These are phyloP conservation scores for Enhydra lutris DNA, from an alignment of 2,113 vertebrate species.

Conservation along the genomic window DNA sequence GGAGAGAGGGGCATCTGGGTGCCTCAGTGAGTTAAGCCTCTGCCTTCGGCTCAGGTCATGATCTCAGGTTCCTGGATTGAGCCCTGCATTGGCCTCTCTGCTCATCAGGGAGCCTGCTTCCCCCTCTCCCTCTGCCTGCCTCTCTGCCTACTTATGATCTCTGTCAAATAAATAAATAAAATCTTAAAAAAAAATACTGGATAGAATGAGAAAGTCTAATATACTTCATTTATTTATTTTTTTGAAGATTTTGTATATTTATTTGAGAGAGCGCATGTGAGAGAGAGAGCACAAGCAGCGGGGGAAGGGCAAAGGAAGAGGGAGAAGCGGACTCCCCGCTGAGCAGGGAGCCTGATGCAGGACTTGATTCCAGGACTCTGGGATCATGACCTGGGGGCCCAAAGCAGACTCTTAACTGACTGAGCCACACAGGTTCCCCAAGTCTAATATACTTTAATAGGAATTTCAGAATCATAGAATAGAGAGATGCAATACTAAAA, in stretches of 20 bases:
- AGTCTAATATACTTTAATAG: background rate
- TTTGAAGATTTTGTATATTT: too few relatives aligned
- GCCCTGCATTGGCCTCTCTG: too few relatives aligned
- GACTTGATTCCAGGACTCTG: background rate
- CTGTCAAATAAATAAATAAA: too few relatives aligned
- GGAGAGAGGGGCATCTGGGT: background rate
- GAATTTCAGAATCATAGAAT: background rate
- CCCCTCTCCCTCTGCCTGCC: too few relatives aligned
- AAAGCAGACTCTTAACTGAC: background rate
- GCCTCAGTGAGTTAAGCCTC: too few relatives aligned
- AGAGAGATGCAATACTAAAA: background rate
- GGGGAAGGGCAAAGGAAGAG: background rate
- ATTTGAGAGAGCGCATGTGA: background rate
- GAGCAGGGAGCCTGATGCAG: background rate
- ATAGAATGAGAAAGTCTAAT: background rate
- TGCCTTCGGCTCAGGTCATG: too few relatives aligned
- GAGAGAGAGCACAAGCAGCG: background rate
- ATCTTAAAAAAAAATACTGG: background rate
- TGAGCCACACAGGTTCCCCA: background rate
- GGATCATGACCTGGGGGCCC: background rate
- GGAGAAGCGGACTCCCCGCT: background rate
- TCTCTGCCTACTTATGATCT: too few relatives aligned
- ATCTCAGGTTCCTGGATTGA: too few relatives aligned
- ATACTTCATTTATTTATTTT: background rate
- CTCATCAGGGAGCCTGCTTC: too few relatives aligned